These are phyloP conservation scores for Sarcophaga carnaria DNA, from an alignment of 2,888 invertebrate genomes.

Conservation along the genomic window DNA sequence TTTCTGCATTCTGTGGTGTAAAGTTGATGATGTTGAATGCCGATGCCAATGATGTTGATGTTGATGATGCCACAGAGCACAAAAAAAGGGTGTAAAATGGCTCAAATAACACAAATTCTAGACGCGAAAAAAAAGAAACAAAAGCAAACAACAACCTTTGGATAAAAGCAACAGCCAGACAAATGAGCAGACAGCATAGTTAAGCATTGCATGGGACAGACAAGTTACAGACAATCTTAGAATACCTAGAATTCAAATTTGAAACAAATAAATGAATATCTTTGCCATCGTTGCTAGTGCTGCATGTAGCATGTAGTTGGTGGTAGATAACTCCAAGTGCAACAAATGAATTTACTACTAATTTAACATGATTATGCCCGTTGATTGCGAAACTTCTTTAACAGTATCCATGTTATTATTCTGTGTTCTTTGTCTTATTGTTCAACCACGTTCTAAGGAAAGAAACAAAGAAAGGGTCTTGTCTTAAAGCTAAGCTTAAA, in stretches of 20 bases:
- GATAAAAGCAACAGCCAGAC: constrained; percentile 21
- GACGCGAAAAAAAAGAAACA: constrained; percentile 14
- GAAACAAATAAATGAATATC: constrained; percentile 60
- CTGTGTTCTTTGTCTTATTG: constrained; percentile 10
- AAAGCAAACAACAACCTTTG: constrained; percentile 48
- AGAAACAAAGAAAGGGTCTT: constrained; percentile 45
- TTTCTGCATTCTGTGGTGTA: constrained; percentile 47
- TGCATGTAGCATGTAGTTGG: background rate
- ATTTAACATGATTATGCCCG: constrained; percentile 80
- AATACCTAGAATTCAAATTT: constrained; percentile 52
- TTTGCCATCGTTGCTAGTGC: background rate
- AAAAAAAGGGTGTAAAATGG: constrained; percentile 65
- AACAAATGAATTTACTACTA: constrained; percentile 80
- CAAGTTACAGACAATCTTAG: constrained; percentile 27
- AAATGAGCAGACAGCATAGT: constrained; percentile 24
- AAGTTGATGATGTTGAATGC: constrained; percentile 4
- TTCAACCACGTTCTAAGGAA: constrained; percentile 6
- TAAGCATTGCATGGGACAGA: constrained; percentile 16
- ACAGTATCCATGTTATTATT: constrained; percentile 53
- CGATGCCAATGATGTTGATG: constrained; percentile 46
- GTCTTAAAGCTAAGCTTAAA: constrained; percentile 41
- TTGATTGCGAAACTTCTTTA: constrained; percentile 68
- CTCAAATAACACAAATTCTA: constrained; percentile 62
- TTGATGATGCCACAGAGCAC: constrained; percentile 33
- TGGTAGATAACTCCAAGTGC: constrained; percentile 60